phyloP scores from a whole-genome alignment of 2,888 invertebrate genomes.

The Steinernema carpocapsae region DNA sequence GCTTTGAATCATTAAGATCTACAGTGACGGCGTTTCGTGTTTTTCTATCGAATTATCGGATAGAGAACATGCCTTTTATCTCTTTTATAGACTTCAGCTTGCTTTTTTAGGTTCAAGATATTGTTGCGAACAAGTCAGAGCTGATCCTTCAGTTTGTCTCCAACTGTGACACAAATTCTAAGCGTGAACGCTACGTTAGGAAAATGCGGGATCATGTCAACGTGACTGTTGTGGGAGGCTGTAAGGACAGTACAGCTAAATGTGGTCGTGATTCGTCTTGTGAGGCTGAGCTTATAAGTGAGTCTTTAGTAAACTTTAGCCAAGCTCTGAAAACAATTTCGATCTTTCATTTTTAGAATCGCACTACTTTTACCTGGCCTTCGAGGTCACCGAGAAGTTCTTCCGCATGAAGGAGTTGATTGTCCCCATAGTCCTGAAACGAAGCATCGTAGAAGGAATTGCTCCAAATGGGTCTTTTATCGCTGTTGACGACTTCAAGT shows the following conservation, averaged over 20 bases:
- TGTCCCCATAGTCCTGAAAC: not conserved
- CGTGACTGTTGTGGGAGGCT: conserved; percentile 28
- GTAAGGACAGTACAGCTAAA: not conserved
- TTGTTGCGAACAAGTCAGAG: conserved; percentile 2
- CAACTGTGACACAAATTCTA: conserved; percentile 20
- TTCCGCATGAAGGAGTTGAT: conserved; percentile 16
- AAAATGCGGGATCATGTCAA: conserved; percentile 28
- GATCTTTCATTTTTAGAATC: no score
- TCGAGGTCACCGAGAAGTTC: conserved; percentile 22
- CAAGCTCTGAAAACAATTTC: no score
- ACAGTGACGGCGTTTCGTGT: no score
- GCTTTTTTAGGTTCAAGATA: conserved; percentile 14
- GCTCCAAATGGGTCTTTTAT: not conserved
- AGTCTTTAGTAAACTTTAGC: not conserved
- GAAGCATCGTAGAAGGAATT: conserved; percentile 1
- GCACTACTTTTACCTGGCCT: no score
- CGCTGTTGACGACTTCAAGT: conserved; percentile 10
- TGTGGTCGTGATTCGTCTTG: no score
- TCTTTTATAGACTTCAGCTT: no score
- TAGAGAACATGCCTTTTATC: no score
- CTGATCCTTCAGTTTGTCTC: conserved; percentile 32
- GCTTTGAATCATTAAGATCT: no score
- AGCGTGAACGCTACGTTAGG: conserved; percentile 14
- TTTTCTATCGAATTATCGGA: no score
- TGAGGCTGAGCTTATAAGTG: not conserved